These are phyloP conservation scores for Tinea trinotella DNA, from an alignment of 2,888 invertebrate species.

Conservation along the genomic window DNA sequence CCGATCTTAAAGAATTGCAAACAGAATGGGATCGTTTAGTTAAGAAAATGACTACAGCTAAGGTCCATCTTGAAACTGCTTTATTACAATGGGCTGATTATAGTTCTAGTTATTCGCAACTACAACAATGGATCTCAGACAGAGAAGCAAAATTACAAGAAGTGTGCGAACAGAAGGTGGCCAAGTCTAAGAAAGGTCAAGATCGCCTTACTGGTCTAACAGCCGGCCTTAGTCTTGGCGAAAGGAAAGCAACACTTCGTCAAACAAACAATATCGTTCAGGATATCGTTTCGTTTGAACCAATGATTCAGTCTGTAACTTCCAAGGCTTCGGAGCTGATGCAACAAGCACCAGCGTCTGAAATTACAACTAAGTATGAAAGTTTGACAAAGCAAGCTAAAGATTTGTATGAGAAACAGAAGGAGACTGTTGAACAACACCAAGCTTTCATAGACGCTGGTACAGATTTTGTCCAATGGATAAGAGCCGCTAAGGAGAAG, in stretches of 20 bases:
- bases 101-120: slow-evolving; percentile 91
- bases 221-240: slow-evolving; percentile 83
- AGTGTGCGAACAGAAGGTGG: slow-evolving; percentile 88
- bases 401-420: slow-evolving; percentile 90
- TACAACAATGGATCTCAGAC: slow-evolving; percentile 95
- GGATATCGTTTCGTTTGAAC: slow-evolving; percentile 96
- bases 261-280: slow-evolving; percentile 96
- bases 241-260: slow-evolving; percentile 89
- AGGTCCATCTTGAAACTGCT: slow-evolving; percentile 91
- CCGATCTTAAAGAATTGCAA: slow-evolving; percentile 90
- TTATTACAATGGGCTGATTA: slow-evolving; percentile 97
- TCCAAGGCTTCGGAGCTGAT: slow-evolving; percentile 94
- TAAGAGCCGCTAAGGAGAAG: slow-evolving; percentile 90
- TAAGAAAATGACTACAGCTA: slow-evolving; percentile 92
- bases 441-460: slow-evolving; percentile 94
- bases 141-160: slow-evolving; percentile 93
- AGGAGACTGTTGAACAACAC: slow-evolving; percentile 90
- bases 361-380: slow-evolving; percentile 93
- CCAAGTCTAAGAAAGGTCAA: slow-evolving; percentile 83
- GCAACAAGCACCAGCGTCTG: slow-evolving; percentile 91
- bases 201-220: slow-evolving; percentile 78
- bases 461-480: slow-evolving; percentile 93
- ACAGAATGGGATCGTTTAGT: slow-evolving; percentile 93
- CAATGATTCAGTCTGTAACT: slow-evolving; percentile 96
- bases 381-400: slow-evolving; percentile 91